Base-by-base conservation (phyloP, 2,888 invertebrate species). In the Strigamia maritima region DNA sequence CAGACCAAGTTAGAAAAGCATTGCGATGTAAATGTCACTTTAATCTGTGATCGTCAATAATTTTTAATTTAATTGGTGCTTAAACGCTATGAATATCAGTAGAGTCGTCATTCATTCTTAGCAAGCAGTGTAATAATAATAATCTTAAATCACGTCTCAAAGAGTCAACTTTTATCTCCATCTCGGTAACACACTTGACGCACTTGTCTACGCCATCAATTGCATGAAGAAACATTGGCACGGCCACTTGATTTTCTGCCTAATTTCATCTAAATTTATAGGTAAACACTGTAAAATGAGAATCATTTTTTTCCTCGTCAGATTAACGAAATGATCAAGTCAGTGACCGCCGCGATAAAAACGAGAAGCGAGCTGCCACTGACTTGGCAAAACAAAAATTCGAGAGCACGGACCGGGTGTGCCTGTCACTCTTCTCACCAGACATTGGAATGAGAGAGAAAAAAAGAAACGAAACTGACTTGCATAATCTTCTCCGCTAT, bases 131-230 rank as follows among this genome's bases (percentile, higher is more conserved):
- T 12, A 26, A 24, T 65, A 65, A 65, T 26, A 65, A 65, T 65
- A 8, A 65, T 65, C 65, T 65, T 60, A 65, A 65, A 65, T 65
- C 65, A 65, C 65, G 65, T 24, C 65, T 65, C 28, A 16, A 8
- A 24, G 26, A 65, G 65, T 65, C 65, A 28, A 65, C 65, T 65
- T 65, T 65, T 26, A 26, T 28, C 28, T 65, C 26, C 65, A 65
- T 26, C 65, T 65, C 28, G n/a, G 26, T 65, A 65, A 26, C 28
- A 26, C 65, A 65, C 65, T 65, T 65, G 65, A 65, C 28, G 65
- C 65, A 65, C 65, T 65, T 65, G 65, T 65, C 65, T 65, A 26
- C 65, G 65, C 65, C 65, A 65, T 65, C 65, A 65, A 65, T 65
- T 26, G 65, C 65, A 26, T 65, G 65, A 65, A 65, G 16, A 24